phyloP scores from a whole-genome alignment of 1,140 invertebrate genomes.

The Meloidogyne floridensis region DNA sequence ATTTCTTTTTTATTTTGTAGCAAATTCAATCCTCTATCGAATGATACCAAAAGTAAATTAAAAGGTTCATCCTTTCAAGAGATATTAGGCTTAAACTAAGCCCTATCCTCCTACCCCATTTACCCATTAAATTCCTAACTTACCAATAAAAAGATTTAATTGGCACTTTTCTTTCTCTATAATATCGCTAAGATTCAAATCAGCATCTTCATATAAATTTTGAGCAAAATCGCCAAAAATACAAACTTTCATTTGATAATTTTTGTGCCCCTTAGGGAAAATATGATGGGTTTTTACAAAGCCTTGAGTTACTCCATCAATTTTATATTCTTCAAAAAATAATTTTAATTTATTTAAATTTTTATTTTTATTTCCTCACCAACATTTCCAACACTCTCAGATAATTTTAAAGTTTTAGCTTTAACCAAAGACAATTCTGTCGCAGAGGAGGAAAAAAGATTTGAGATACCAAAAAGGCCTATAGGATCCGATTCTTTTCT shows the following conservation, averaged over 20 bases:
- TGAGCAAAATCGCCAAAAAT: constrained; percentile 30
- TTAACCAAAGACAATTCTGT: background rate
- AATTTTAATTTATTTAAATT: background rate
- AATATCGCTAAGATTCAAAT: constrained; percentile 27
- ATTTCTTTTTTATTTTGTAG: too few relatives aligned
- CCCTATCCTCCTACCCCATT: too few relatives aligned
- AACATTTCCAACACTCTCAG: constrained; percentile 1
- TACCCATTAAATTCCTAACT: too few relatives aligned
- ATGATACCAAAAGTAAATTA: too few relatives aligned
- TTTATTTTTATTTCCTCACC: constrained; percentile 11
- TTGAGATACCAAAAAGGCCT: background rate
- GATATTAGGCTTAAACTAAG: too few relatives aligned
- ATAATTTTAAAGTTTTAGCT: constrained; percentile 17
- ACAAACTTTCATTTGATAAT: constrained; percentile 23
- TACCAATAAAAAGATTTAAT: constrained; percentile 33
- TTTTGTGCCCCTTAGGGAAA: background rate
- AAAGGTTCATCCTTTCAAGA: too few relatives aligned
- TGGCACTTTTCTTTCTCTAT: constrained; percentile 28
- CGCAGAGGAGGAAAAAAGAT: background rate
- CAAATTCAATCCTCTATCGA: too few relatives aligned
- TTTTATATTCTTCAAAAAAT: constrained; percentile 12
- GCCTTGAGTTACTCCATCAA: constrained; percentile 1
- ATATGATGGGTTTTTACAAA: background rate
- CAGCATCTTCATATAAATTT: constrained; percentile 20
- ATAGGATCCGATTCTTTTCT: background rate